Conservation (phyloP, 2,113 vertebrate genomes). For the Okapia johnstoni region DNA sequence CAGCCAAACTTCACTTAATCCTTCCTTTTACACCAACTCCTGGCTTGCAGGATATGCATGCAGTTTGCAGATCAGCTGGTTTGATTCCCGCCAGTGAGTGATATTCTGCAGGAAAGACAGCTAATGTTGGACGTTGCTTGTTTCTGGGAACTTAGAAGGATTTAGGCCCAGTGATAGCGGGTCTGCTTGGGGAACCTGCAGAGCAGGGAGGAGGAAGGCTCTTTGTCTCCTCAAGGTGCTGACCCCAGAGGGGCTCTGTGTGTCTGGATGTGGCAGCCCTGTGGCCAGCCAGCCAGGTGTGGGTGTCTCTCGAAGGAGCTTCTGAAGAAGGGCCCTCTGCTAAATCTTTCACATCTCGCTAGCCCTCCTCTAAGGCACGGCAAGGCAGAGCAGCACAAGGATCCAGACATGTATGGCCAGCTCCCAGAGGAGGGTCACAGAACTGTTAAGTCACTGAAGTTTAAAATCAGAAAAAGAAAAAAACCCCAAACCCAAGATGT, state of each 20-base stretch:
- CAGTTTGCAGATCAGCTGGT: slow-evolving; percentile 58
- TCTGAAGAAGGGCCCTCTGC: not conserved
- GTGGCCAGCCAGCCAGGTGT: not conserved
- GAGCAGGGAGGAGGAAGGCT: not conserved
- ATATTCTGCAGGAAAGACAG: not conserved
- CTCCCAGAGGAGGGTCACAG: not conserved
- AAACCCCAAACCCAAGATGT: not conserved
- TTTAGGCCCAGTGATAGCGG: not conserved
- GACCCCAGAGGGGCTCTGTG: not conserved
- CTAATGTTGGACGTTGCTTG: not conserved
- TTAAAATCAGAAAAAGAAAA: not conserved
- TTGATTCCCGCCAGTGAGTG: slow-evolving; percentile 48
- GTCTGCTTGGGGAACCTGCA: not conserved
- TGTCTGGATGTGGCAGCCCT: fast-evolving
- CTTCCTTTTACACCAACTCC: slow-evolving; percentile 52
- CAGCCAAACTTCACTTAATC: slow-evolving; percentile 68
- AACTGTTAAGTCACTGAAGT: not conserved
- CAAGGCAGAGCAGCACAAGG: not conserved
- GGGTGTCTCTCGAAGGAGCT: not conserved
- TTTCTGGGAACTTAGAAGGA: not conserved
- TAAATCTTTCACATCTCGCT: not conserved
- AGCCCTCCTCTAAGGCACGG: not conserved
- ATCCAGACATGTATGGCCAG: too few relatives aligned
- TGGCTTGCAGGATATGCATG: slow-evolving; percentile 27
- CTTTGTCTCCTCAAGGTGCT: not conserved